phyloP scores from a whole-genome alignment of 2,113 vertebrate species.

The Psephotus haematonotus region DNA sequence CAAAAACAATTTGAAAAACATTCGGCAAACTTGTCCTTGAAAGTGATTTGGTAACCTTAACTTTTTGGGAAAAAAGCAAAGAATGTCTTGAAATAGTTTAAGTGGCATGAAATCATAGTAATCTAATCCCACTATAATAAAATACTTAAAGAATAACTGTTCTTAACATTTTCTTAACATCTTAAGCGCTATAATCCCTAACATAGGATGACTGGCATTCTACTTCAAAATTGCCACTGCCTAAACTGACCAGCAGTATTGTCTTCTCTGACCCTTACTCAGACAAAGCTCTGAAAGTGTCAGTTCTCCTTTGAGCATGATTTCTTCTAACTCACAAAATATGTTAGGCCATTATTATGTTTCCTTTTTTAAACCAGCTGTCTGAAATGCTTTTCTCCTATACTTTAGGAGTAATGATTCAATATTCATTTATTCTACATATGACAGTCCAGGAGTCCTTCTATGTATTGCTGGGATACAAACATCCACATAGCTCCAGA shows the following conservation, averaged over 20 bases:
- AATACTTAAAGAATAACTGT: neutral
- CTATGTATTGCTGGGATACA: neutral
- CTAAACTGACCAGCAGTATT: neutral
- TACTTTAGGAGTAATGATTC: neutral
- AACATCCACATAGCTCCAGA: neutral
- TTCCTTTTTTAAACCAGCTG: neutral
- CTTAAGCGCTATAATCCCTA: neutral
- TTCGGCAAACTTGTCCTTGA: neutral
- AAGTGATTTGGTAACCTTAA: neutral
- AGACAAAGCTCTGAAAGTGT: neutral
- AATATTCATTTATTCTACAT: neutral
- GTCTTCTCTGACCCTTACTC: neutral
- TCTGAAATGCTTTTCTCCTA: neutral
- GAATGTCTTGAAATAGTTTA: slow-evolving; percentile 22
- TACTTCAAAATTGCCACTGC: neutral
- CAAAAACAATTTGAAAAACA: neutral
- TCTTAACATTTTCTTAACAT: slow-evolving; percentile 6
- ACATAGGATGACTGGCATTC: slow-evolving; percentile 24
- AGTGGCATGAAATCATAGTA: slow-evolving; percentile 11
- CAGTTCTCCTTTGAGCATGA: neutral
- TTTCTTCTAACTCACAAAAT: neutral
- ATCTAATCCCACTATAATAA: slow-evolving; percentile 1
- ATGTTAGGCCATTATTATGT: neutral
- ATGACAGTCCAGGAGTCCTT: neutral
- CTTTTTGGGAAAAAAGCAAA: neutral